These are phyloP conservation scores for Athalia circularis DNA, from an alignment of 2,888 invertebrate genomes.

Conservation along the genomic window DNA sequence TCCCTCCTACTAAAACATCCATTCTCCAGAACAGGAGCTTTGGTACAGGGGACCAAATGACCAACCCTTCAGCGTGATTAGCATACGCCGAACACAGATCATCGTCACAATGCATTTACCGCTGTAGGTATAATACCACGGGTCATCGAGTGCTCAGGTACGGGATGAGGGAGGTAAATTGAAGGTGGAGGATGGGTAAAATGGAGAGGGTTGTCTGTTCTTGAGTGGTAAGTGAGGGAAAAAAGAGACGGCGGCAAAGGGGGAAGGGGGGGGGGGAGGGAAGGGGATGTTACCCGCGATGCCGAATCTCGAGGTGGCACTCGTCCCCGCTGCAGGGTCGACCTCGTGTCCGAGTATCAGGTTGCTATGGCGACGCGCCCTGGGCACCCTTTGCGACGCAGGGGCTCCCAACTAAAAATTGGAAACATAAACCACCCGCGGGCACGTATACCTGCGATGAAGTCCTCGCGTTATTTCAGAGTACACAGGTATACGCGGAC, in stretches of 20 bases:
- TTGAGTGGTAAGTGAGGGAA: neutral
- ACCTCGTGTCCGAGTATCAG: constrained; percentile 60
- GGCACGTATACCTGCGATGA: neutral
- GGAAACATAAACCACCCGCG: neutral
- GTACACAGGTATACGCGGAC: neutral
- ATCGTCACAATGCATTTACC: neutral
- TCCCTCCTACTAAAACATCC: too few relatives aligned
- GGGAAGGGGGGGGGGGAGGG: neutral
- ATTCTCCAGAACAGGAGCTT: too few relatives aligned
- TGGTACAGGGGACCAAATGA: neutral
- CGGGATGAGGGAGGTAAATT: neutral
- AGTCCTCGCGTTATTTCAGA: neutral
- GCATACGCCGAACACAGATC: constrained; percentile 31
- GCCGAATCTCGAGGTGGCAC: constrained; percentile 47
- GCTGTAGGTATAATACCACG: neutral
- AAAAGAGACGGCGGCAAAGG: neutral
- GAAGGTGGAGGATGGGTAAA: neutral
- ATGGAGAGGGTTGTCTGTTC: constrained; percentile 40
- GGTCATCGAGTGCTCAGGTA: constrained; percentile 17
- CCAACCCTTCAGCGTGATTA: constrained; percentile 32
- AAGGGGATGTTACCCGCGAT: constrained; percentile 33
- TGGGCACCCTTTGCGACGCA: constrained; percentile 48
- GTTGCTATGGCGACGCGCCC: constrained; percentile 62
- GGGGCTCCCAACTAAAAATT: constrained; percentile 53
- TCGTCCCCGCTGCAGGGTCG: constrained; percentile 51